These are phyloP conservation scores for Alosa sapidissima DNA, from an alignment of 2,797 vertebrate genomes.

Conservation along the genomic window DNA sequence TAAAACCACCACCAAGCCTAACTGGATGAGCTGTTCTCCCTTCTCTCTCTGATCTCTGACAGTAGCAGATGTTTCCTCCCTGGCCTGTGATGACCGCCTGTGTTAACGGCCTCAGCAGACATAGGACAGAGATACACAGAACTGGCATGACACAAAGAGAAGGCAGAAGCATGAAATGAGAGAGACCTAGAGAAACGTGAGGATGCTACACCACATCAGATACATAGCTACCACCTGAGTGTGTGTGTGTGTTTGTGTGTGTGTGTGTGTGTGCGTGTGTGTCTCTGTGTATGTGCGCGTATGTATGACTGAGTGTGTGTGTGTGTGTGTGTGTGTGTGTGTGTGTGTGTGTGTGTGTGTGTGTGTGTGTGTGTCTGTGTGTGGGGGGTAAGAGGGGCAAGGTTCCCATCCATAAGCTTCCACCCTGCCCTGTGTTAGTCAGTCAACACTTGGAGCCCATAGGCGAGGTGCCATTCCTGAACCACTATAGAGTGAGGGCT, in stretches of 20 bases:
- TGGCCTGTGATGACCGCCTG: slow-evolving; percentile 1
- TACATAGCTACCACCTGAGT: neutral
- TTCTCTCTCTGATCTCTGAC: slow-evolving; percentile 12
- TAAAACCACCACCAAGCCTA: slow-evolving; percentile 33
- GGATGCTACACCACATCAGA: neutral
- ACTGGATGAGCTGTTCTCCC: slow-evolving; percentile 17
- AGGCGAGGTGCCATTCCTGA: neutral
- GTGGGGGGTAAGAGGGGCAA: neutral
- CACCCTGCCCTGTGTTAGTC: neutral
- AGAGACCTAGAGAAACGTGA: slow-evolving; percentile 27
- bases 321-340: neutral
- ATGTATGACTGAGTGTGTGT: neutral
- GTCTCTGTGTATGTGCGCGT: neutral
- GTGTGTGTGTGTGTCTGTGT: neutral
- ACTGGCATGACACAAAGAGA: slow-evolving; percentile 14
- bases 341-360: neutral
- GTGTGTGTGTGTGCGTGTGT: neutral
- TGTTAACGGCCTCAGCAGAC: neutral
- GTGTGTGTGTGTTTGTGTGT: neutral
- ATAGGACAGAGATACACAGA: neutral
- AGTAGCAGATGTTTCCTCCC: slow-evolving; percentile 10
- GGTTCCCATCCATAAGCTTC: neutral
- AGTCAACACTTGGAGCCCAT: neutral
- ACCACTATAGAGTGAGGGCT: neutral
- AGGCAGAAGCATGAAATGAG: slow-evolving; percentile 45